Conservation (phyloP, 1,140 invertebrate genomes). For the Adoxophyes honmai region DNA sequence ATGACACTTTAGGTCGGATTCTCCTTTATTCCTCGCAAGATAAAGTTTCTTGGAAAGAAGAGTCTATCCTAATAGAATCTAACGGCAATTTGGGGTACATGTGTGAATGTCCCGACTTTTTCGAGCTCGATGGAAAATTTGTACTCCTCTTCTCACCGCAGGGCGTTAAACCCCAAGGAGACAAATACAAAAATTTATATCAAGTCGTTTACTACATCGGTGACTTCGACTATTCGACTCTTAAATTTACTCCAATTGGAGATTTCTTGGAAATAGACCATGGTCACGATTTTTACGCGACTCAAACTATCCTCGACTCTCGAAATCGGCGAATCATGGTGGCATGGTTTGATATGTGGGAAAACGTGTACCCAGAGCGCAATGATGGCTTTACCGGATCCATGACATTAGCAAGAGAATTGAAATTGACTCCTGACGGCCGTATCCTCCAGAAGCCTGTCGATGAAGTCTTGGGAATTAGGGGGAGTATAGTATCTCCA, state of each 20-base stretch:
- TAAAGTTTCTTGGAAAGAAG: conserved; percentile 45
- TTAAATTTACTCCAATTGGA: conserved; percentile 37
- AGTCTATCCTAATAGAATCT: conserved; percentile 45
- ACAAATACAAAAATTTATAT: too few species aligned
- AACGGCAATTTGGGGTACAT: conserved; percentile 53
- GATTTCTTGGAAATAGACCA: conserved; percentile 57
- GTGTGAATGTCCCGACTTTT: conserved; percentile 70
- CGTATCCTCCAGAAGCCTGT: conserved; percentile 52
- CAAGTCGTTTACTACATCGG: conserved; percentile 62
- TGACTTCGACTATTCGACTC: conserved; percentile 46
- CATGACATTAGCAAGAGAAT: conserved; percentile 48
- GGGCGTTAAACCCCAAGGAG: conserved; percentile 52
- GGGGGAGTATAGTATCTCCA: conserved; percentile 23
- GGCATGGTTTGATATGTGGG: conserved; percentile 68
- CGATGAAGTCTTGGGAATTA: conserved; percentile 26
- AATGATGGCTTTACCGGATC: conserved; percentile 51
- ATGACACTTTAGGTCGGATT: conserved; percentile 43
- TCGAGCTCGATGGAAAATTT: too few species aligned
- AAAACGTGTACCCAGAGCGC: conserved; percentile 48
- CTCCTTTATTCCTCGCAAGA: conserved; percentile 55
- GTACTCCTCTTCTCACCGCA: conserved; percentile 63
- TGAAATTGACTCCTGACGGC: conserved; percentile 32
- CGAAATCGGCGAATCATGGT: conserved; percentile 43
- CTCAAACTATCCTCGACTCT: conserved; percentile 50
- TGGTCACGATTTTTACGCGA: conserved; percentile 69